A percentile compares a stretch with the other conserved stretches of the same genome.
phyloP scores from a whole-genome alignment of 2,888 invertebrate species.

The Volucella zonaria region DNA sequence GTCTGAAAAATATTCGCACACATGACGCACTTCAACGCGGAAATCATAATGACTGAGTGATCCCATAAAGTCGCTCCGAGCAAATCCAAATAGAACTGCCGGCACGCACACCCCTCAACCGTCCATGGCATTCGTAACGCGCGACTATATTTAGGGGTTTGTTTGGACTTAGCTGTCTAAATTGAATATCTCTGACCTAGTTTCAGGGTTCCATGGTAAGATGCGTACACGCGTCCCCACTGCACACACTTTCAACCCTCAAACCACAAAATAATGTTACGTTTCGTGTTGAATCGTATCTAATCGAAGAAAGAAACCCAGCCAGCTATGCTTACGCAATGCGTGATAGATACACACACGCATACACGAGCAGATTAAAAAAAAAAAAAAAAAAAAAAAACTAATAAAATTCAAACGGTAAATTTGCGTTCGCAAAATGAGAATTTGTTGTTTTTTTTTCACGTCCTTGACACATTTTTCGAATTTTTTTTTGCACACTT shows the following conservation, averaged over 20 bases:
- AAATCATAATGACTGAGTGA: constrained; percentile 29
- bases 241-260: constrained; percentile 21
- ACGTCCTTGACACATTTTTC: constrained; percentile 72
- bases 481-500: constrained; percentile 28
- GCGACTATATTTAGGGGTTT: constrained; percentile 29
- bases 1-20: constrained; percentile 34
- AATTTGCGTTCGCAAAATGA: constrained; percentile 31
- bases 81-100: constrained; percentile 43
- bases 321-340: constrained; percentile 55
- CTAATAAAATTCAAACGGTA: constrained; percentile 42
- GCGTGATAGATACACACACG: constrained; percentile 38
- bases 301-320: constrained; percentile 35
- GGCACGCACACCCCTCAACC: constrained; percentile 27
- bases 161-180: constrained; percentile 38
- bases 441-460: constrained; percentile 52
- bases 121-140: background rate
- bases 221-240: constrained; percentile 39
- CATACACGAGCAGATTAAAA: background rate
- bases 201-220: constrained; percentile 28
- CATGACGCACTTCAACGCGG: constrained; percentile 52
- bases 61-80: background rate
- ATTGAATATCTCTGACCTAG: constrained; percentile 67
- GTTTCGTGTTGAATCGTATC: constrained; percentile 12
- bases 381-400: background rate
- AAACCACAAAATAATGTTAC: background rate